phyloP scores from a whole-genome alignment of 1,140 invertebrate genomes.

The Capitella teleta region DNA sequence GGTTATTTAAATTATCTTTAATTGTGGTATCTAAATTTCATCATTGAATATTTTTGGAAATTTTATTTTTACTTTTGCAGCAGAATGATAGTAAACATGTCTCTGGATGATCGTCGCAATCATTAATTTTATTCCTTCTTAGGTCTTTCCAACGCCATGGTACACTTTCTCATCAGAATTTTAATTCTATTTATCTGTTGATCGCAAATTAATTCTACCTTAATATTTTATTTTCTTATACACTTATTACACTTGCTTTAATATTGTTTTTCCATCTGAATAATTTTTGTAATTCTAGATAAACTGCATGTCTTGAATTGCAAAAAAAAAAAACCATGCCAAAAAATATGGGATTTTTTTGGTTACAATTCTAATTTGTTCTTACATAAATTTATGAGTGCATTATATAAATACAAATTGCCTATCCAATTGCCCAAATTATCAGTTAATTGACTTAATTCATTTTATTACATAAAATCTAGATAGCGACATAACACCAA shows the following conservation, averaged over 20 bases:
- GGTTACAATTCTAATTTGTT: neutral
- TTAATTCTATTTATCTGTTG: neutral
- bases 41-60: neutral
- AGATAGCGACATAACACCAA: neutral
- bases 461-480: constrained; percentile 1
- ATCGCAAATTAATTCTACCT: neutral
- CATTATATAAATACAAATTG: neutral
- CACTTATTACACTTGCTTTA: neutral
- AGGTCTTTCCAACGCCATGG: too few relatives aligned
- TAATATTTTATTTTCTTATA: neutral
- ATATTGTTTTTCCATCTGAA: neutral
- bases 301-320: neutral
- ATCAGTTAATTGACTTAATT: too few relatives aligned
- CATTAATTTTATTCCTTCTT: too few relatives aligned
- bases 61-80: neutral
- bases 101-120: too few relatives aligned
- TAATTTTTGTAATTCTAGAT: neutral
- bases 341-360: neutral
- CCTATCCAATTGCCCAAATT: too few relatives aligned
- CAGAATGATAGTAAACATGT: neutral
- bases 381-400: neutral
- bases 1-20: neutral
- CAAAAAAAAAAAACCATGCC: neutral
- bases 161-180: too few relatives aligned
- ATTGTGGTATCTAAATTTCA: neutral